A percentile compares a stretch with the other conserved stretches of the same genome.
These are phyloP conservation scores for Ophion ventricosus DNA, from an alignment of 2,888 invertebrate species.

Conservation along the genomic window DNA sequence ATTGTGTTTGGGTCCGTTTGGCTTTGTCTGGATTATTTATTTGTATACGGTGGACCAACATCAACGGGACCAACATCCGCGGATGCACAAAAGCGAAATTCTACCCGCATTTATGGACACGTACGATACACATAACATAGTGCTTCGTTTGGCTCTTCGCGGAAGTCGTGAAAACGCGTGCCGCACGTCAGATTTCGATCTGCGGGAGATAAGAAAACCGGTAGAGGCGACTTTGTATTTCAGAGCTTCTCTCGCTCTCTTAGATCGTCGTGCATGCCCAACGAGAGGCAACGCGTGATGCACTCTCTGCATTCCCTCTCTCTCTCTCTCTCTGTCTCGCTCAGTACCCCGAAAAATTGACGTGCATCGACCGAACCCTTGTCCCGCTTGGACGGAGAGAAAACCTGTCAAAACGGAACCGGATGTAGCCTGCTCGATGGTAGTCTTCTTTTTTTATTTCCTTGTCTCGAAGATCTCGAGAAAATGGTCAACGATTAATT, in stretches of 20 bases:
- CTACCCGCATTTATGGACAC: constrained; percentile 24
- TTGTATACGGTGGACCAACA: background rate
- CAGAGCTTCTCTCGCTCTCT: constrained; percentile 40
- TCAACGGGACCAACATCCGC: constrained; percentile 42
- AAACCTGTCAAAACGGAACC: background rate
- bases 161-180: constrained; percentile 77
- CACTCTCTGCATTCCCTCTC: constrained; percentile 16
- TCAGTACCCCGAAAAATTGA: background rate
- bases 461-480: background rate
- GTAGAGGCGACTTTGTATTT: constrained; percentile 69
- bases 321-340: background rate
- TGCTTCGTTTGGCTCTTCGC: constrained; percentile 54
- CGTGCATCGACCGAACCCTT: background rate
- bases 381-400: background rate
- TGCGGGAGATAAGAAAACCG: constrained; percentile 78
- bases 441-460: too few species aligned
- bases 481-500: constrained; percentile 6
- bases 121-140: background rate
- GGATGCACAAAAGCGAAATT: constrained; percentile 26
- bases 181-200: constrained; percentile 80
- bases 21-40: background rate
- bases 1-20: background rate
- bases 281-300: constrained; percentile 47
- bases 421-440: background rate
- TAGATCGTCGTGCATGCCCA: constrained; percentile 4